Conservation (phyloP, 2,113 vertebrate genomes). For the Pollachius pollachius region DNA sequence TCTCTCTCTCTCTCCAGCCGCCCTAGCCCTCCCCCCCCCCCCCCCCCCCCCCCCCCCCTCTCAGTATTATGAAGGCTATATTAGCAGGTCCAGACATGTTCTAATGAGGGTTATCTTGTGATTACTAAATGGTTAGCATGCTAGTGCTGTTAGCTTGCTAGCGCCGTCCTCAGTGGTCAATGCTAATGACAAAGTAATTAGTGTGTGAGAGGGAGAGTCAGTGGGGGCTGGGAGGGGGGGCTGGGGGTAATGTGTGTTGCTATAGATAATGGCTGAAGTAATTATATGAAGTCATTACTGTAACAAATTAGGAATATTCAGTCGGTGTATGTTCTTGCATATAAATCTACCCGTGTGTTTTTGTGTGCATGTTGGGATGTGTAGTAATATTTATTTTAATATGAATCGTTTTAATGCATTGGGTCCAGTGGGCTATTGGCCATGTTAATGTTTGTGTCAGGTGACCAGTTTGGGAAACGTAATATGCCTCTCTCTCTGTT, state of each 20-base stretch:
- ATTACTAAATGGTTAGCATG: constrained; percentile 67
- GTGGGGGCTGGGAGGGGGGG: not conserved
- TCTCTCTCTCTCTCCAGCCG: not conserved
- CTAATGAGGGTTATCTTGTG: constrained; percentile 73
- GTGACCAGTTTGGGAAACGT: too few species aligned
- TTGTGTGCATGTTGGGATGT: not conserved
- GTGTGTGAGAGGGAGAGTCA: constrained; percentile 13
- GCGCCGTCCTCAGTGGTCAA: constrained; percentile 51
- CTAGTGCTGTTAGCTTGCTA: constrained; percentile 44
- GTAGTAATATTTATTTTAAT: too few species aligned
- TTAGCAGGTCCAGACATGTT: constrained; percentile 14
- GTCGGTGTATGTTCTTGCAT: constrained; percentile 14
- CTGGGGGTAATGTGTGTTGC: not conserved
- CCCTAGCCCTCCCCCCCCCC: not conserved
- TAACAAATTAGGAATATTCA: not conserved
- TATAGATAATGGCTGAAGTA: not conserved
- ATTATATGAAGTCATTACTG: not conserved
- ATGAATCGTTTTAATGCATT: too few species aligned
- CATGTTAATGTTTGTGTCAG: too few species aligned
- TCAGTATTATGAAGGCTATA: too few species aligned
- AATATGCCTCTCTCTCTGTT: constrained; percentile 31
- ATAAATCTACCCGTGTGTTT: not conserved
- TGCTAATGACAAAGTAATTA: constrained; percentile 64
- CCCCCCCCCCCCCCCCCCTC: not conserved
- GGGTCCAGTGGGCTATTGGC: too few species aligned